Percentiles rank a stretch among this genome's conserved stretches.
Evolutionary conservation across 2,888 invertebrate species (phyloP).

Genomic region (Agrotis segetum): DNA sequence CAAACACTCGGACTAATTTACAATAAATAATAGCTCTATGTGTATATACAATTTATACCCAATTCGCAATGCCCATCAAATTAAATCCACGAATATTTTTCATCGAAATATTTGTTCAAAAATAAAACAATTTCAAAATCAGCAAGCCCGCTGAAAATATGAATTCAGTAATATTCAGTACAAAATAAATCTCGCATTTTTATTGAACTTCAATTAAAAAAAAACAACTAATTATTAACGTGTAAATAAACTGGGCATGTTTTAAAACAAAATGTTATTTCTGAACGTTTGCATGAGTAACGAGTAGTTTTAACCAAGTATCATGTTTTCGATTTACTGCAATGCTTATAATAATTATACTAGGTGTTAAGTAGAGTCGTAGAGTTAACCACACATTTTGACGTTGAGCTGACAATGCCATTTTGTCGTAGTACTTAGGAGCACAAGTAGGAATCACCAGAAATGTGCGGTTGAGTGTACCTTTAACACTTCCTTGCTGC

Average conservation of each 20-base stretch:
- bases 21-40: neutral
- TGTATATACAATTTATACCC: neutral
- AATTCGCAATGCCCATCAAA: neutral
- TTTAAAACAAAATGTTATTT: conserved; percentile 10
- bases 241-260: conserved; percentile 1
- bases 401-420: neutral
- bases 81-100: neutral
- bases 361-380: neutral
- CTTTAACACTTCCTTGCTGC: no score
- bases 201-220: neutral
- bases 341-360: neutral
- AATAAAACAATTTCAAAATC: conserved; percentile 1
- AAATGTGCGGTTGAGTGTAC: no score
- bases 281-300: neutral
- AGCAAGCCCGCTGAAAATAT: conserved; percentile 4
- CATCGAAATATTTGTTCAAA: conserved; percentile 6
- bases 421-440: neutral
- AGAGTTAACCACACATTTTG: neutral
- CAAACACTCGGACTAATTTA: neutral
- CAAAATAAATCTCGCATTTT: neutral
- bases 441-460: no score
- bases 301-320: conserved; percentile 18
- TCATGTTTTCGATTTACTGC: conserved; percentile 8
- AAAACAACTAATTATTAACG: neutral
- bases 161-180: neutral